Percentiles rank a stretch among this genome's conserved stretches.
phyloP scores from a whole-genome alignment of 2,113 vertebrate species.

The Emberiza fucata region DNA sequence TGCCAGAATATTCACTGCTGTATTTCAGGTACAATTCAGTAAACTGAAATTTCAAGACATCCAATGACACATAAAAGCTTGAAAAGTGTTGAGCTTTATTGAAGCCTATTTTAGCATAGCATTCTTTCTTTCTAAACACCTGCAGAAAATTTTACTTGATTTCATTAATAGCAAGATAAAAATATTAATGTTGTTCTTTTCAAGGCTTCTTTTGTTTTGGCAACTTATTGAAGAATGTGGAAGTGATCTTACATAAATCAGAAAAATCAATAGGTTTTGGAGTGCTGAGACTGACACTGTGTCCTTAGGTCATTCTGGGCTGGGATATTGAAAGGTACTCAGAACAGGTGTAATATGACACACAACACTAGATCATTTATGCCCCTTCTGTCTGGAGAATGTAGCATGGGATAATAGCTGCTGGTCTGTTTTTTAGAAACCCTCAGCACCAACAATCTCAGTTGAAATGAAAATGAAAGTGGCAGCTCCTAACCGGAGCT shows the following conservation, averaged over 20 bases:
- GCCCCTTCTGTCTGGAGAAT: neutral
- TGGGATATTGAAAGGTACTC: neutral
- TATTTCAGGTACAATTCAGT: neutral
- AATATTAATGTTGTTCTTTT: neutral
- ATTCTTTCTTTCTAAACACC: neutral
- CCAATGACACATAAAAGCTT: neutral
- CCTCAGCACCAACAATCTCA: neutral
- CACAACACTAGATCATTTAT: neutral
- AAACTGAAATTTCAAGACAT: neutral
- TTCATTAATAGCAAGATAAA: neutral
- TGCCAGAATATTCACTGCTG: neutral
- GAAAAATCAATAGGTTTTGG: neutral
- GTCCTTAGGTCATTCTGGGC: neutral
- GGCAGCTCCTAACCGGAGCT: neutral
- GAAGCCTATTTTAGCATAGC: neutral
- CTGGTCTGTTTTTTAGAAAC: neutral
- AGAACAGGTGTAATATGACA: neutral
- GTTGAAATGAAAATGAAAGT: neutral
- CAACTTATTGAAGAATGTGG: neutral
- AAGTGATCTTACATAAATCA: neutral
- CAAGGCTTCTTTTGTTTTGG: neutral
- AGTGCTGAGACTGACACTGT: neutral
- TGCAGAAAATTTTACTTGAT: neutral
- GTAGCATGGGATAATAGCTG: neutral
- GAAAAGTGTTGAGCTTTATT: neutral